phyloP scores from a whole-genome alignment of 2,888 invertebrate genomes.

The Dryobota labecula region DNA sequence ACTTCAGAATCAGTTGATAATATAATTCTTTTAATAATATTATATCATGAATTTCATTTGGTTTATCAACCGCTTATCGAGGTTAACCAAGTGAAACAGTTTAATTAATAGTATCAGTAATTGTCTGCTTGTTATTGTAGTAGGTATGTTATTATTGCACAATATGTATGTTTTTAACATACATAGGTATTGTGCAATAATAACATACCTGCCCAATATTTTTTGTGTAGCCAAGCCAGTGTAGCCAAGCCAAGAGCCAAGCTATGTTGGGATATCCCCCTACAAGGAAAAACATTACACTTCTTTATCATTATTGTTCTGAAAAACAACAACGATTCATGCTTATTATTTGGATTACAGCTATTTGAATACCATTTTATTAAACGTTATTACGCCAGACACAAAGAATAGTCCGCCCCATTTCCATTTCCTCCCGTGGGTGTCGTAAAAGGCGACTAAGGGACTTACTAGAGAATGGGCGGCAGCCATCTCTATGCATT shows the following conservation, averaged over 20 bases:
- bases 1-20: neutral
- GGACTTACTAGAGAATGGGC: no score
- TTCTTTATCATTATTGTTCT: neutral
- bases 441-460: no score
- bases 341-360: neutral
- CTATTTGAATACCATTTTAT: neutral
- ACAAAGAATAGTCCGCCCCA: no score
- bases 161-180: no score
- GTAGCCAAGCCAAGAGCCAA: no score
- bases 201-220: neutral
- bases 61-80: conserved; percentile 11
- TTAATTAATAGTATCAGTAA: conserved; percentile 30
- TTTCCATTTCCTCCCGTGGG: no score
- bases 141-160: no score
- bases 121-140: conserved; percentile 5
- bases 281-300: neutral
- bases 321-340: conserved; percentile 8
- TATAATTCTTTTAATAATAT: conserved; percentile 1
- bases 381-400: no score
- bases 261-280: no score
- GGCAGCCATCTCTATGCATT: no score
- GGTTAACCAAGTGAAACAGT: conserved; percentile 32
- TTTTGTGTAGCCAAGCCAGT: neutral
- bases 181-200: neutral
- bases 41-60: conserved; percentile 18